phyloP scores from a whole-genome alignment of 64 coral and sea anemone species.

The Hydrozoanthus tunicans region DNA sequence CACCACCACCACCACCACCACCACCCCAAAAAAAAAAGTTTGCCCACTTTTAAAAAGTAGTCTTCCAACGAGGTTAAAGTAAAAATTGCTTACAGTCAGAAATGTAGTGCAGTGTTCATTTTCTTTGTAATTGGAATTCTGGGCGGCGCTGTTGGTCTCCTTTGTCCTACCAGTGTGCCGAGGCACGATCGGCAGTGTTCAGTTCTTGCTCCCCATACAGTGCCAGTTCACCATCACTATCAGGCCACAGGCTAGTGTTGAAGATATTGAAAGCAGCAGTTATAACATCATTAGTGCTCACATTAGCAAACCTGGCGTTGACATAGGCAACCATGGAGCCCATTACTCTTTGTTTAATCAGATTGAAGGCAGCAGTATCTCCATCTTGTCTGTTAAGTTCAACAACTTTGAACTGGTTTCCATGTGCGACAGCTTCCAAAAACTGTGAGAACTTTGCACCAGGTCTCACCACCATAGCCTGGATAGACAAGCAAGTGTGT shows the following conservation, averaged over 20 bases:
- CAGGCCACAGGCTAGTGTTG: slow-evolving; percentile 47
- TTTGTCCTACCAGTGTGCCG: too few species aligned
- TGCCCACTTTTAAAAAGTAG: too few species aligned
- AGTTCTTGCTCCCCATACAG: neutral
- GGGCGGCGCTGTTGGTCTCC: too few species aligned
- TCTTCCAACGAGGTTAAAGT: too few species aligned
- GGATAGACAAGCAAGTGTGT: slow-evolving; percentile 56
- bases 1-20: too few species aligned
- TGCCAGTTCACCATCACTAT: slow-evolving; percentile 32
- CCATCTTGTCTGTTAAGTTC: slow-evolving; percentile 42
- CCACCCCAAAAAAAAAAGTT: too few species aligned
- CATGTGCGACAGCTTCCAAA: slow-evolving; percentile 54
- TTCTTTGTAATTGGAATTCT: too few species aligned
- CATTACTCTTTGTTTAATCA: slow-evolving; percentile 47
- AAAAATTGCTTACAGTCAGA: too few species aligned
- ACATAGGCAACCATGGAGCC: slow-evolving; percentile 39
- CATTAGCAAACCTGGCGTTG: slow-evolving; percentile 26
- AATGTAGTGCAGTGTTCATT: too few species aligned
- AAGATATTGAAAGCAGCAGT: slow-evolving; percentile 37
- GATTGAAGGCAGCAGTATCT: slow-evolving; percentile 42
- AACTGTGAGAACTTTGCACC: slow-evolving; percentile 59
- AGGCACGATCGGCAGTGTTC: too few species aligned
- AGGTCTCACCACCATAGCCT: slow-evolving; percentile 56
- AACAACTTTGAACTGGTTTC: slow-evolving; percentile 44
- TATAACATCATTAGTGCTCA: slow-evolving; percentile 10